Evolutionary conservation across 1,140 invertebrate genomes (phyloP).

Genomic region (Panulirus ornatus): DNA sequence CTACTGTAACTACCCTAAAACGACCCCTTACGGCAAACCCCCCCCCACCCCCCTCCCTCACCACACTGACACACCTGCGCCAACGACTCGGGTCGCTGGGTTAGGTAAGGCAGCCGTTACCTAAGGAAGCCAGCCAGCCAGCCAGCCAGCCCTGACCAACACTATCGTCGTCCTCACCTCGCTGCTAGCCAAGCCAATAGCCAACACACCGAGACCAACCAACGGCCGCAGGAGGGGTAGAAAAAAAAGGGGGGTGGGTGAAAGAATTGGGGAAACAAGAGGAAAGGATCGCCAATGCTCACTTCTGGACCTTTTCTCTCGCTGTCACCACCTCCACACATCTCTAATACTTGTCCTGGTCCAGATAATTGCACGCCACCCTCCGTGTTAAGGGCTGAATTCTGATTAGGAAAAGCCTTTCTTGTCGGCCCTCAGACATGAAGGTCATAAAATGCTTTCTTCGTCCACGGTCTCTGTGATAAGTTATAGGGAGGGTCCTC

Average conservation of each 20-base stretch:
- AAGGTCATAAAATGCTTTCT: conserved; percentile 10
- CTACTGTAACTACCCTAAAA: too few relatives aligned
- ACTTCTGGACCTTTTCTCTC: not conserved
- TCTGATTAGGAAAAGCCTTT: conserved; percentile 8
- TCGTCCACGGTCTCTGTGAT: conserved; percentile 17
- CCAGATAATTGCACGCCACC: conserved; percentile 41
- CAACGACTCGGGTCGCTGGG: too few relatives aligned
- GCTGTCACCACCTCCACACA: not conserved
- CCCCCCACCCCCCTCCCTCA: too few relatives aligned
- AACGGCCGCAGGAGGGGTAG: not conserved
- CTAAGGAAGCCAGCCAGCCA: too few relatives aligned
- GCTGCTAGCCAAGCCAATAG: too few relatives aligned
- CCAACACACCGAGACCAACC: not conserved
- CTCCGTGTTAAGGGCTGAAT: conserved; percentile 20
- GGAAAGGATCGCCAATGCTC: not conserved
- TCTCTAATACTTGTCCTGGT: conserved; percentile 1
- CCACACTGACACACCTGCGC: too few relatives aligned
- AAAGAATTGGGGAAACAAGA: not conserved
- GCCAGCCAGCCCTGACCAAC: too few relatives aligned
- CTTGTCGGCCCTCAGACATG: not conserved
- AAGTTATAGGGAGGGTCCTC: not conserved
- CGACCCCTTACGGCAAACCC: too few relatives aligned
- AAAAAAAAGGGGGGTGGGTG: not conserved
- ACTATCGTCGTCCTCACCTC: too few relatives aligned
- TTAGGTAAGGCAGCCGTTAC: too few relatives aligned